Evolutionary conservation across 2,888 invertebrate genomes (phyloP), one percentile per base, ranked within the genome.

Genomic region (Acanthosepion lycidas): DNA sequence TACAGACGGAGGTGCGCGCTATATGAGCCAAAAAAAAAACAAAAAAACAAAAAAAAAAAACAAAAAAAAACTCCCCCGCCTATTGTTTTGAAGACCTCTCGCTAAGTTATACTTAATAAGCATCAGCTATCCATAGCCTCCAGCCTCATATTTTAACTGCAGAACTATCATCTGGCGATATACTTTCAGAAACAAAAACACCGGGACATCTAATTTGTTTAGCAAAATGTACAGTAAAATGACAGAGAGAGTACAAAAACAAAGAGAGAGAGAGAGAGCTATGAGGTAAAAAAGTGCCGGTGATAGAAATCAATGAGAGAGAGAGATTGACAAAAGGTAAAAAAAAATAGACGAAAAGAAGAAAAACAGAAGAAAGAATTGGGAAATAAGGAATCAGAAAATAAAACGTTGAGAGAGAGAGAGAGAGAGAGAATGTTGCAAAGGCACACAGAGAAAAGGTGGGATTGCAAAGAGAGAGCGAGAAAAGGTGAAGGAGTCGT

Each of bases 161-260:
- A n/a, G 78, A n/a, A n/a, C 78, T 78, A 78, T 78, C 78, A 78
- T 78, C 78, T 78, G 78, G 78, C n/a, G 78, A 78, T 78, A 78
- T n/a, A 78, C n/a, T 78, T n/a, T 8, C n/a, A 15, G 78, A 15
- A n/a, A 33, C n/a, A n/a, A 33, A 78, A 78, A 78, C 78, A 78
- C 9, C 78, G 18, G 78, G 78, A 78, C 78, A 78, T 64, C 78
- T 78, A 78, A 78, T 78, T 78, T 78, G 78, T 78, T 78, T 78
- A 15, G n/a, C n/a, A 78, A 78, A 59, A 23, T 59, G 23, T 18
- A 55, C 4, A 55, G 55, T 28, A 23, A 26, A 28, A 9, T 28
- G n/a, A 78, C 9, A n/a, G 28, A 42, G 42, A 42, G 42, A 42
- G 3, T 42, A 42, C 42, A 3, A 42, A 42, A 42, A 42, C 42